phyloP scores from a whole-genome alignment of 2,113 vertebrate genomes.

The Lanius collurio region DNA sequence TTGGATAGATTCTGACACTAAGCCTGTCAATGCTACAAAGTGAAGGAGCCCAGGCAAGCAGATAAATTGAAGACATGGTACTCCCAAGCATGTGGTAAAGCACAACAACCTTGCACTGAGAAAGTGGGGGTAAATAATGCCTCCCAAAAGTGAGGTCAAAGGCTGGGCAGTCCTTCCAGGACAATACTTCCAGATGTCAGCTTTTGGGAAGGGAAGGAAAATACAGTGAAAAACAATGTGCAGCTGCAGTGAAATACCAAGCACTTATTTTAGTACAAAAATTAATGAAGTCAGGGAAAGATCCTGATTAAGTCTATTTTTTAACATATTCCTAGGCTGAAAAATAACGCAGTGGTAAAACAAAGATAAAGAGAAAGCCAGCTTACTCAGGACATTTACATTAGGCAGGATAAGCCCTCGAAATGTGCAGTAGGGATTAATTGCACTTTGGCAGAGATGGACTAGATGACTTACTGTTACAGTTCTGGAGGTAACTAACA shows the following conservation, averaged over 20 bases:
- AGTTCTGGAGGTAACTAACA: background rate
- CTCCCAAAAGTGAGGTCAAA: background rate
- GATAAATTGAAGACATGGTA: background rate
- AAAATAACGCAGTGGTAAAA: background rate
- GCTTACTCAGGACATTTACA: background rate
- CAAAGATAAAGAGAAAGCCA: background rate
- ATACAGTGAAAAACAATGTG: background rate
- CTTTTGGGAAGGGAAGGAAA: background rate
- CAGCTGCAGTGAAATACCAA: background rate
- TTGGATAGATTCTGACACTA: background rate
- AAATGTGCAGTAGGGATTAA: background rate
- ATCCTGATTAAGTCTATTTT: background rate
- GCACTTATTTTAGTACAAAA: background rate
- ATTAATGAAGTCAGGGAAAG: background rate
- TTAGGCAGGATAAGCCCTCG: background rate
- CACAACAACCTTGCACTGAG: background rate
- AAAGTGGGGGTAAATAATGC: accelerated
- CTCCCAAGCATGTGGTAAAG: background rate
- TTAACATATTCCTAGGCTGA: background rate
- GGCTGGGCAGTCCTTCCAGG: background rate
- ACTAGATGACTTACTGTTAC: background rate
- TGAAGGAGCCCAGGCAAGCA: background rate
- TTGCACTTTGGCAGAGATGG: background rate
- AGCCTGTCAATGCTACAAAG: accelerated
- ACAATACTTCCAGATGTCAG: background rate